A percentile compares a stretch with the other conserved stretches of the same genome.
Evolutionary conservation across 2,888 invertebrate genomes (phyloP).

Genomic region (Sabatieria punctata): DNA sequence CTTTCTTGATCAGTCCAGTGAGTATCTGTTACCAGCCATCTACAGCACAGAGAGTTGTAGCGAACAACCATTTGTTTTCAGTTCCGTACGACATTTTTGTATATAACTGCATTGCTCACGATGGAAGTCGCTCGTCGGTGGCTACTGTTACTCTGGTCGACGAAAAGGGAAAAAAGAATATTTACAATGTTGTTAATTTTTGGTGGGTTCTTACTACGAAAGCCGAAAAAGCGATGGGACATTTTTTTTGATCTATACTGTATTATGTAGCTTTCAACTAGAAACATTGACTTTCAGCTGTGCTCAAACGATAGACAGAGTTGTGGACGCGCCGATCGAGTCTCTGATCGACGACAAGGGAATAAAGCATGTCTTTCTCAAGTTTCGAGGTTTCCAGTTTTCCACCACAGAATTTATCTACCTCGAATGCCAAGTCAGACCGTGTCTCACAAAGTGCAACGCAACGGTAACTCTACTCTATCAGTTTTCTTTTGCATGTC

Average conservation of each 20-base stretch:
- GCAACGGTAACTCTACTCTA: background rate
- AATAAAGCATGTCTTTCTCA: background rate
- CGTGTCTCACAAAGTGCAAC: constrained; percentile 1
- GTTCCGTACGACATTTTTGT: constrained; percentile 7
- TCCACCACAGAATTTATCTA: constrained; percentile 1
- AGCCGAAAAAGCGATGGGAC: too few species aligned
- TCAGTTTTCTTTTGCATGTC: too few species aligned
- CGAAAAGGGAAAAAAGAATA: background rate
- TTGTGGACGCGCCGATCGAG: background rate
- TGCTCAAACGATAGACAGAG: constrained; percentile 1
- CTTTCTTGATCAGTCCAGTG: background rate
- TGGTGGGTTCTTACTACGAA: too few species aligned
- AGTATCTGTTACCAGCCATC: background rate
- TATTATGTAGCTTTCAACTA: too few species aligned
- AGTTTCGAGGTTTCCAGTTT: constrained; percentile 4
- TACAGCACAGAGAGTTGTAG: too few species aligned
- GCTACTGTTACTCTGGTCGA: constrained; percentile 6
- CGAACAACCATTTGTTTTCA: too few species aligned
- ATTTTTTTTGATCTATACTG: too few species aligned
- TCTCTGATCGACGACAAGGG: background rate
- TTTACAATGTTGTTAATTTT: background rate
- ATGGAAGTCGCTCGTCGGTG: background rate
- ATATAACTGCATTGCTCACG: constrained; percentile 7
- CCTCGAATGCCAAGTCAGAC: constrained; percentile 6
- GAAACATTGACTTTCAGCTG: too few species aligned